These are phyloP conservation scores for Drosophila falleni DNA, from an alignment of 2,888 invertebrate species.

Conservation along the genomic window DNA sequence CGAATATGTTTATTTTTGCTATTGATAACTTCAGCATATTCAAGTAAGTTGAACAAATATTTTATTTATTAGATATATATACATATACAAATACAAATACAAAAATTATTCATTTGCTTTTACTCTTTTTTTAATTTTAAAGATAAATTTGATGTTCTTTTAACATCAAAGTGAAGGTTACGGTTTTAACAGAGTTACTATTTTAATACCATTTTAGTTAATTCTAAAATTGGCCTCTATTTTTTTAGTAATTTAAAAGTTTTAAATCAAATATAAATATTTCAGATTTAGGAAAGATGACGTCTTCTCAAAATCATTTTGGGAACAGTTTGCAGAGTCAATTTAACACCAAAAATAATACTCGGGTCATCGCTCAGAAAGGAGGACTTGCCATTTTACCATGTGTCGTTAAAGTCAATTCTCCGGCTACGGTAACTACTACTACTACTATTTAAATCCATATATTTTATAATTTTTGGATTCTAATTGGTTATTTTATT, in stretches of 20 bases:
- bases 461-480: too few species aligned
- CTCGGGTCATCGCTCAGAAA: constrained; percentile 84
- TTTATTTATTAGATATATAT: neutral
- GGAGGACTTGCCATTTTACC: constrained; percentile 85
- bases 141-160: too few species aligned
- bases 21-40: constrained; percentile 78
- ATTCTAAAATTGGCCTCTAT: too few species aligned
- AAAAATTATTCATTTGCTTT: too few species aligned
- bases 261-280: neutral
- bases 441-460: too few species aligned
- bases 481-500: too few species aligned
- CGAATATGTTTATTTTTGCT: constrained; percentile 77
- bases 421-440: constrained; percentile 85
- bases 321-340: constrained; percentile 81
- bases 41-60: constrained; percentile 70
- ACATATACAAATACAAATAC: too few species aligned
- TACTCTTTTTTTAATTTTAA: too few species aligned
- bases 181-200: too few species aligned
- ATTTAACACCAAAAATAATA: constrained; percentile 85
- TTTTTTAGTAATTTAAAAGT: too few species aligned
- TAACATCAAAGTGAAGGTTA: too few species aligned
- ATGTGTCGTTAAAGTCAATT: constrained; percentile 85
- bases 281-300: constrained; percentile 84
- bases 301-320: constrained; percentile 84
- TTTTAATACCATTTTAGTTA: too few species aligned